phyloP scores from a whole-genome alignment of 2,797 vertebrate species.

The Danio jaintianensis region DNA sequence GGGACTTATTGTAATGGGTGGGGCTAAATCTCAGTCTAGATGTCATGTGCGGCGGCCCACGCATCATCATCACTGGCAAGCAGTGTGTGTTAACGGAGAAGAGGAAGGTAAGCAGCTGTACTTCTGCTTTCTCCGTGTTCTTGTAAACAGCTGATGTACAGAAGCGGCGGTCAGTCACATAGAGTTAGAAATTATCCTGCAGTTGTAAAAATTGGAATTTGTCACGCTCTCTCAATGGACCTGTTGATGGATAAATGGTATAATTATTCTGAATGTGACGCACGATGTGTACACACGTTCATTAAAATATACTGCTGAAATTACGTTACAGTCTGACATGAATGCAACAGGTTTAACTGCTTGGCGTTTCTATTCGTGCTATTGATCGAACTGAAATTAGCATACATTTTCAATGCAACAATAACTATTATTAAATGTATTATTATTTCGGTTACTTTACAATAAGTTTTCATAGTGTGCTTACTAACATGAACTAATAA shows the following conservation, averaged over 20 bases:
- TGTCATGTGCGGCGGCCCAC: not conserved
- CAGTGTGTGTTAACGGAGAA: not conserved
- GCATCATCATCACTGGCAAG: too few species aligned
- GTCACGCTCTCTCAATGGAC: not conserved
- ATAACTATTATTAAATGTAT: too few species aligned
- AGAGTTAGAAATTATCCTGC: not conserved
- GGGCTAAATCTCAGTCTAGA: not conserved
- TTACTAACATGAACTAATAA: too few species aligned
- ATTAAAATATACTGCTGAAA: not conserved
- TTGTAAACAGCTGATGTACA: not conserved
- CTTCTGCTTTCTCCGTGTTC: not conserved
- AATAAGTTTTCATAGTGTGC: too few species aligned
- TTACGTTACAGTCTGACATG: not conserved
- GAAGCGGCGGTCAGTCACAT: not conserved
- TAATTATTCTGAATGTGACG: not conserved
- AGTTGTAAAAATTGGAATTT: not conserved
- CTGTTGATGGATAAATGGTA: not conserved
- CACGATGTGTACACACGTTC: not conserved
- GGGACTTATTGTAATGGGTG: not conserved
- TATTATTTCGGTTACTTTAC: too few species aligned
- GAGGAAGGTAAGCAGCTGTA: constrained; percentile 1
- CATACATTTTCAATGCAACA: not conserved
- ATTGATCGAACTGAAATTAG: not conserved
- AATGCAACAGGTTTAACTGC: not conserved
- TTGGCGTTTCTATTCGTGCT: not conserved